phyloP scores from a whole-genome alignment of 1,140 invertebrate species.

The Drosophila trapezifrons region DNA sequence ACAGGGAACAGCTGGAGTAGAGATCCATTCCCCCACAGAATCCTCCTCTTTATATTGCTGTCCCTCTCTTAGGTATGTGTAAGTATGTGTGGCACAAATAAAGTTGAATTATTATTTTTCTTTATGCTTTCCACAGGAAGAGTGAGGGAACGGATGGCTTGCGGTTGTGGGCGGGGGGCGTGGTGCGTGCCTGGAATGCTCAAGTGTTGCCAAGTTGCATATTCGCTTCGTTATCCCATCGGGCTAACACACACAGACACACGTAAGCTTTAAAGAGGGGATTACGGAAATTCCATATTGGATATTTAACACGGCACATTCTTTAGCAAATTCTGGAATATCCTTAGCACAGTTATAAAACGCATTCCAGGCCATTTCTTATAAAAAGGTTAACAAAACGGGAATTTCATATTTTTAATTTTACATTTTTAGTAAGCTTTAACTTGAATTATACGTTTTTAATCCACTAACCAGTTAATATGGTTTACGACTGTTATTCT shows the following conservation, averaged over 20 bases:
- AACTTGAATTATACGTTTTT: neutral
- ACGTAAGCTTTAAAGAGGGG: slow-evolving; percentile 57
- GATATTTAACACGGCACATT: slow-evolving; percentile 52
- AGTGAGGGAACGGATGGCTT: slow-evolving; percentile 8
- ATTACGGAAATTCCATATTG: slow-evolving; percentile 57
- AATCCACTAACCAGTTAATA: neutral
- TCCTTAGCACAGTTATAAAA: slow-evolving; percentile 20
- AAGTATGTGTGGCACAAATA: slow-evolving; percentile 70
- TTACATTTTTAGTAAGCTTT: neutral
- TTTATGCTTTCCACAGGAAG: slow-evolving; percentile 54
- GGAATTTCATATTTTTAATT: neutral
- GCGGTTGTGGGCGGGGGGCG: slow-evolving; percentile 54
- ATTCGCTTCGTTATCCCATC: slow-evolving; percentile 70
- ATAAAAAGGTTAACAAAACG: neutral
- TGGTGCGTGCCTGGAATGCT: slow-evolving; percentile 71
- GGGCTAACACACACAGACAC: slow-evolving; percentile 31
- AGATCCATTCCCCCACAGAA: slow-evolving; percentile 31
- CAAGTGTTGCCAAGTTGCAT: slow-evolving; percentile 77
- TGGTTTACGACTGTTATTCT: no score
- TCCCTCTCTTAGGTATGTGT: slow-evolving; percentile 34
- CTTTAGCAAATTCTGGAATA: slow-evolving; percentile 28
- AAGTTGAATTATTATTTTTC: slow-evolving; percentile 83
- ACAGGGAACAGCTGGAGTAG: slow-evolving; percentile 71
- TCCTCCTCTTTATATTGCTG: slow-evolving; percentile 4
- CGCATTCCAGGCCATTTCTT: slow-evolving; percentile 7